phyloP scores from a whole-genome alignment of 2,113 vertebrate genomes.

The Pterocles burchelli region DNA sequence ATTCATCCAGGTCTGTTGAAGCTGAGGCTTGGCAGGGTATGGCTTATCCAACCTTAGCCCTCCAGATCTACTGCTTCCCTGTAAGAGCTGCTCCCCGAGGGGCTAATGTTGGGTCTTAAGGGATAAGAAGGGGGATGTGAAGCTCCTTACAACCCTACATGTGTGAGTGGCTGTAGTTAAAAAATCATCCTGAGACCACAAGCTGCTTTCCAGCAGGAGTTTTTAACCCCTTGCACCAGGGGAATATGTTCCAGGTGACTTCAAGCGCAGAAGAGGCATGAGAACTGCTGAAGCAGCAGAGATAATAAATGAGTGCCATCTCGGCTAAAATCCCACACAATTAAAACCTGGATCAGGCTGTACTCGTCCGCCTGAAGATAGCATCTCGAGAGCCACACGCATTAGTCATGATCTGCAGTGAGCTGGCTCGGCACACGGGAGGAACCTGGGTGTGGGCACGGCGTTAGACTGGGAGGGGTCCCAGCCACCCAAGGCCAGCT shows the following conservation, averaged over 20 bases:
- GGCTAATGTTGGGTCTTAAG: not conserved
- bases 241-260: conserved; percentile 59
- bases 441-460: not conserved
- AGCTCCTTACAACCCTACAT: not conserved
- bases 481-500: not conserved
- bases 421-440: not conserved
- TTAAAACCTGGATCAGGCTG: conserved; percentile 74
- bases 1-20: not conserved
- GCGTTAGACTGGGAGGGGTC: not conserved
- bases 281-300: conserved; percentile 72
- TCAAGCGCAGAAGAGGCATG: conserved; percentile 25
- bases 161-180: not conserved
- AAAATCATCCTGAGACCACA: not conserved
- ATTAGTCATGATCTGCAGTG: conserved; percentile 61
- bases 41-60: not conserved
- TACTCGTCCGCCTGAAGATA: conserved; percentile 55
- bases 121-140: not conserved
- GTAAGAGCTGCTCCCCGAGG: not conserved
- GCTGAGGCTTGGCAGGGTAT: not conserved
- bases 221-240: conserved; percentile 65
- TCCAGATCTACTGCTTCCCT: not conserved
- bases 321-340: conserved; percentile 75
- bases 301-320: conserved; percentile 68
- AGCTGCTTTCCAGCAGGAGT: conserved; percentile 19
- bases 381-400: conserved; percentile 61